Conservation (phyloP, 2,113 vertebrate species). For the Melanocharis versteri region DNA sequence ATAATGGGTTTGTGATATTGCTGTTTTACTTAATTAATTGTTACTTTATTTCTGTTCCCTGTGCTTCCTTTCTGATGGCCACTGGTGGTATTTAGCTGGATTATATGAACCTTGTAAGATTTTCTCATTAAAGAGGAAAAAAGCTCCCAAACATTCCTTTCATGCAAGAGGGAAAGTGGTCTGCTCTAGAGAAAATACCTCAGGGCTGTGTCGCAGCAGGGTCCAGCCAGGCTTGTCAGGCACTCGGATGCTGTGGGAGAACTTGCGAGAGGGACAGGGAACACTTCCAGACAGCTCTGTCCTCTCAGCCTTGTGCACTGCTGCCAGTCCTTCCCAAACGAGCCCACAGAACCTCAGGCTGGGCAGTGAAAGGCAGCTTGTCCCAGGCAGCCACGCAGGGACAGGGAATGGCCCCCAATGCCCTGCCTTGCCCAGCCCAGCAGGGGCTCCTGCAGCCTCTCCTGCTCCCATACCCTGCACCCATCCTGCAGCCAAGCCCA, state of each 20-base stretch:
- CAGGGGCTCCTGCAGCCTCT: not conserved
- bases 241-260: not conserved
- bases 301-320: not conserved
- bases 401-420: accelerated
- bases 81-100: not conserved
- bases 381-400: not conserved
- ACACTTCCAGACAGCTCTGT: not conserved
- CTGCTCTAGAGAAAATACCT: not conserved
- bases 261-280: not conserved
- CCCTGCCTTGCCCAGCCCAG: not conserved
- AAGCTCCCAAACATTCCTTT: not conserved
- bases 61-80: not conserved
- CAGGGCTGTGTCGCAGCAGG: not conserved
- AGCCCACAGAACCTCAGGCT: not conserved
- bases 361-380: not conserved
- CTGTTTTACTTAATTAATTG: not conserved
- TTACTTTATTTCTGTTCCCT: not conserved
- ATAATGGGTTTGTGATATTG: not conserved
- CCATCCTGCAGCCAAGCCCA: not conserved
- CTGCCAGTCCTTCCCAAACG: not conserved
- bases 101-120: not conserved
- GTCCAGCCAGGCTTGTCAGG: not conserved
- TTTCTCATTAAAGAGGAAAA: not conserved
- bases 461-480: not conserved
- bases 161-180: not conserved